Base-by-base conservation (phyloP, 1,140 invertebrate species). In the Phthorimaea operculella region DNA sequence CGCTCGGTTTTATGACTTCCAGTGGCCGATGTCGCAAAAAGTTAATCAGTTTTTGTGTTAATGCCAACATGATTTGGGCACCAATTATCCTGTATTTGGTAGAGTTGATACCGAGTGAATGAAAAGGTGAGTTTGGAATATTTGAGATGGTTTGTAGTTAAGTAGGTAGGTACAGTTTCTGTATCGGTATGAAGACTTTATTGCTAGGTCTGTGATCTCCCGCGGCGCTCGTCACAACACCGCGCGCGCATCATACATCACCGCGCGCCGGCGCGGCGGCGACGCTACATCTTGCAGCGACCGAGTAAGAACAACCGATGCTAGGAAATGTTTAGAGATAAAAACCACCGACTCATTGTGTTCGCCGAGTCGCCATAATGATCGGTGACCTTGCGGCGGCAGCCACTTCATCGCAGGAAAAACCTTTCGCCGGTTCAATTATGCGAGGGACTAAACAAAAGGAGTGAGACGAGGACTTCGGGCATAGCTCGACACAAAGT, bases 401-500 rank as follows among this genome's bases (percentile, higher is more conserved):
- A 15, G 44, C 14, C 44, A 47, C 44, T 47, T 17, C 44, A 47
- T 47, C 44, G 44, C 14, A 47, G 16, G 44, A 47, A 47, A 47
- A 47, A 17, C 44, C 14, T 42, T 11, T 14, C 14, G 44, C 44
- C 44, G 16, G 44, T 47, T 47, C 44, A 47, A 47, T 47, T 47
- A 47, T 47, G 44, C 16, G 44, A 11, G 44, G 44, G 44, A 47
- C 44, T 47, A 47, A 47, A 47, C 44, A 47, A 47, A 47, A 47
- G 44, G 44, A 47, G 44, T 17, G 44, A 47, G 16, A 47, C 44
- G 44, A 47, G 44, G 44, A 17, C 44, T 47, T 9, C 44, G 44
- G 44, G 44, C n/a, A 47, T 47, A 47, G 44, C 44, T 47, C 14
- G 44, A 47, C 44, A 47, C 44, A 47, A 47, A 47, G 44, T 47